Base-by-base conservation (phyloP, 2,797 vertebrate species). In the Rhinatrema bivittatum region DNA sequence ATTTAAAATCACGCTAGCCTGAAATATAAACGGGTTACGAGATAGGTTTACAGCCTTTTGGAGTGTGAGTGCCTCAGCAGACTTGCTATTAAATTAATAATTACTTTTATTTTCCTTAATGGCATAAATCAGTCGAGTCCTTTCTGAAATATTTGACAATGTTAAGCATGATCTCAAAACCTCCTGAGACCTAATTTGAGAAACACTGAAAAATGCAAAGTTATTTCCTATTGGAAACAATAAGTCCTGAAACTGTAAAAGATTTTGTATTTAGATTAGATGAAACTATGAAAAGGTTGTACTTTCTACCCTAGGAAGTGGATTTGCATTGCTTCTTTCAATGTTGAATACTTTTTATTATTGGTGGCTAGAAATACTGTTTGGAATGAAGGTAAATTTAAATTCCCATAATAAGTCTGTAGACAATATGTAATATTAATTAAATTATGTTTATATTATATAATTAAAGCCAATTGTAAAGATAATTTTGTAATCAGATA, bases 181-280 rank as follows among this genome's bases (percentile, higher is more conserved):
- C 46, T 58, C 52, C 4, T 1, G 36, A 58, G 42, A 66, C 41
- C 29, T 51, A 56, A 65, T 65, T 70, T 63, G 41, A 40, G 26
- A 32, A 44, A 29, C 31, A 30, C 31, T 7, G 7, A 49, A 39
- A 53, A 49, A 42, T 36, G 33, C 34, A 50, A 22, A 29, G 4
- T 39, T 60, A 36, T 41, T 46, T 35, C 38, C 60, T 60, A 40
- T 56, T 46, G 56, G 50, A 56, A 42, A 22, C 38, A 8, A n/a
- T n/a, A n/a, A n/a, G 9, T 40, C n/a, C n/a, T n/a, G n/a, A n/a
- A n/a, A n/a, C n/a, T n/a, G n/a, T n/a, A n/a, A n/a, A n/a, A n/a
- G n/a, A n/a, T n/a, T n/a, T n/a, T n/a, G n/a, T n/a, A n/a, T n/a
- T n/a, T n/a, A n/a, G n/a, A n/a, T n/a, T n/a, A n/a, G n/a, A n/a